Conservation (phyloP, 2,888 invertebrate genomes). For the Ophion costatus region DNA sequence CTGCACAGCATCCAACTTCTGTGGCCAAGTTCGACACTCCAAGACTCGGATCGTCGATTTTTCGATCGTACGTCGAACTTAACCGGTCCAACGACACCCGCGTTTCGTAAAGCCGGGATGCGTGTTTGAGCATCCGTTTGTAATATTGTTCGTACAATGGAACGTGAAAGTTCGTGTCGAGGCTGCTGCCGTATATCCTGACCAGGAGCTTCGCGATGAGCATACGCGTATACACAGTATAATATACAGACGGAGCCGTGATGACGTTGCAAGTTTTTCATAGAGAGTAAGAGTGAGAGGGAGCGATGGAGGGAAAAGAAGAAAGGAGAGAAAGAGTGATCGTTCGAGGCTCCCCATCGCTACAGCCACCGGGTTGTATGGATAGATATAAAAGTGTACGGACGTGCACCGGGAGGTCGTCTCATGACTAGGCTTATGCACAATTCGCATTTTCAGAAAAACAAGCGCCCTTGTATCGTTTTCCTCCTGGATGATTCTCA, state of each 20-base stretch:
- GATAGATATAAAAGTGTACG: slow-evolving; percentile 29
- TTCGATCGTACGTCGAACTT: slow-evolving; percentile 9
- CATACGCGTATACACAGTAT: slow-evolving; percentile 33
- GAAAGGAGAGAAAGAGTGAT: slow-evolving; percentile 60
- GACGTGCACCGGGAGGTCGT: slow-evolving; percentile 48
- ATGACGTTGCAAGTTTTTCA: slow-evolving; percentile 63
- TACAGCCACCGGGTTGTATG: slow-evolving; percentile 56
- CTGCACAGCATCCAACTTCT: no score
- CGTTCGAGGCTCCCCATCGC: slow-evolving; percentile 63
- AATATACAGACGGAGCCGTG: slow-evolving; percentile 49
- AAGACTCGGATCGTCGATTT: neutral
- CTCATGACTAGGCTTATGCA: slow-evolving; percentile 50
- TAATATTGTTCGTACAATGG: slow-evolving; percentile 59
- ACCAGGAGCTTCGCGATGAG: slow-evolving; percentile 52
- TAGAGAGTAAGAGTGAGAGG: slow-evolving; percentile 49
- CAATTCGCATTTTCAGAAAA: slow-evolving; percentile 48
- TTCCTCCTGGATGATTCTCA: slow-evolving; percentile 36
- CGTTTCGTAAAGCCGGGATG: neutral
- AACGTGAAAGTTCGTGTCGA: slow-evolving; percentile 56
- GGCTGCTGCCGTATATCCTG: slow-evolving; percentile 43
- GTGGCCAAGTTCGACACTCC: no score
- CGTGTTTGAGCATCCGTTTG: slow-evolving; percentile 57
- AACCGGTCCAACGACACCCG: slow-evolving; percentile 8
- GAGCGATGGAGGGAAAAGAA: slow-evolving; percentile 62
- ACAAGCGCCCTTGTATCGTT: slow-evolving; percentile 28